Percentiles rank a stretch among this genome's conserved stretches.
Evolutionary conservation across 2,113 vertebrate genomes (phyloP).

Genomic region (Pelodiscus sinensis): DNA sequence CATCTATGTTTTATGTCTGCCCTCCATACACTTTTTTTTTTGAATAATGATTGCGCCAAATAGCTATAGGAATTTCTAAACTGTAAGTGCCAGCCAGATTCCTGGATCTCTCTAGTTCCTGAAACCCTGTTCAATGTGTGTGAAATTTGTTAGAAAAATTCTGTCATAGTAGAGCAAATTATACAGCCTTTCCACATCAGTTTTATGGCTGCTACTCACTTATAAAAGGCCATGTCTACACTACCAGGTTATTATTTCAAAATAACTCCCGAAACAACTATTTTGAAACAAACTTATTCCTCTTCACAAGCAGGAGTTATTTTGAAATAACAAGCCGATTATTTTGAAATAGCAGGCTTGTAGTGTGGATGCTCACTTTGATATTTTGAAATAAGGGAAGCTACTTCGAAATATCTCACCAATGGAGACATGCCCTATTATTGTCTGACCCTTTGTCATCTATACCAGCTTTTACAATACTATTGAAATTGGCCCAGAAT

Average conservation of each 20-base stretch:
- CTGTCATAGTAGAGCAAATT: not conserved
- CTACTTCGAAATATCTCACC: too few relatives aligned
- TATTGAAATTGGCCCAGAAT: constrained; percentile 1
- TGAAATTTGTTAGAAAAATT: not conserved
- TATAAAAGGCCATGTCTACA: too few relatives aligned
- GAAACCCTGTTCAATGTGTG: not conserved
- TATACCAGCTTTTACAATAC: not conserved
- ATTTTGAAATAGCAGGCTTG: too few relatives aligned
- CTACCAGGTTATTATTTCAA: too few relatives aligned
- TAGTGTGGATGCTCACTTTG: too few relatives aligned
- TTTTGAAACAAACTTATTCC: too few relatives aligned
- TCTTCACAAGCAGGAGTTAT: too few relatives aligned
- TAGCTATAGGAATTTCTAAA: not conserved
- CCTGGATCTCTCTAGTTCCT: not conserved
- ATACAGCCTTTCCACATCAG: not conserved
- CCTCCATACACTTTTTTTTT: not conserved
- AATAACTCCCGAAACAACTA: too few relatives aligned
- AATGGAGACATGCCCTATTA: too few relatives aligned
- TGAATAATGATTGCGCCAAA: not conserved
- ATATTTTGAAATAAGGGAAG: too few relatives aligned
- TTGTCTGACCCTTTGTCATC: not conserved
- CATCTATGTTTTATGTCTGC: not conserved
- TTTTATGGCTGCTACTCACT: not conserved
- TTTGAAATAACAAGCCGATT: too few relatives aligned
- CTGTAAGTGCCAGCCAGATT: not conserved